Evolutionary conservation across 2,797 vertebrate genomes (phyloP), one percentile per base, ranked within the genome.

Genomic region (Ciconia nigra): DNA sequence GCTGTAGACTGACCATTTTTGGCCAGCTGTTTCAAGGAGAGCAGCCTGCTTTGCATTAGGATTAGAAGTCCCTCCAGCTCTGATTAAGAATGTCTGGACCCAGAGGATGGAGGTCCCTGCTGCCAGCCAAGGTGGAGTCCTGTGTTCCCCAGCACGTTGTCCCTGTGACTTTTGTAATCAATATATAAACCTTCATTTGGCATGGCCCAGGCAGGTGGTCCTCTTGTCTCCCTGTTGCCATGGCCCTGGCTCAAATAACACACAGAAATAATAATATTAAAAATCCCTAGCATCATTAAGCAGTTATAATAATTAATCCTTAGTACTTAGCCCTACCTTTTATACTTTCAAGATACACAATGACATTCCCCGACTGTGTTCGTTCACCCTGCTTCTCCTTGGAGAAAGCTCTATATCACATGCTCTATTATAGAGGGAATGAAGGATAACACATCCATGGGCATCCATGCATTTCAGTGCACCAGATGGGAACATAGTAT

Each of bases 401-500:
- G 35, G 91, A 90, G 91, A 79, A 92, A 91, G 79, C 49, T 62
- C 57, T 76, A 0, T 42, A 78, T 92, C 78, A 69, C 81, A 58
- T 61, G 86, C 58, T 90, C 58, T 79, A 2, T 73, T 92, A 61
- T 18, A 82, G 62, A 84, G 77, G 66, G 70, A 89, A 94, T 52
- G 83, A 94, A 90, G 86, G 83, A 76, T 89, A 93, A 58, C 83
- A 90, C 2, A 0, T 90, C 77, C 88, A 41, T 4, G 66, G 62
- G 81, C 81, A 92, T 66, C 82, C 92, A 44, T 90, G 96, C 94
- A 76, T 95, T 81, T 93, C 90, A 76, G 77, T 37, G 80, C 70
- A 84, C 62, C 83, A 94, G 96, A 93, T 92, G 83, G 96, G 89
- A 95, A 95, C 92, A 90, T 29, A 46, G 77, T 79, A 84, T 84